These are phyloP conservation scores for Sus cebifrons DNA, from an alignment of 2,797 vertebrate species.

Conservation along the genomic window DNA sequence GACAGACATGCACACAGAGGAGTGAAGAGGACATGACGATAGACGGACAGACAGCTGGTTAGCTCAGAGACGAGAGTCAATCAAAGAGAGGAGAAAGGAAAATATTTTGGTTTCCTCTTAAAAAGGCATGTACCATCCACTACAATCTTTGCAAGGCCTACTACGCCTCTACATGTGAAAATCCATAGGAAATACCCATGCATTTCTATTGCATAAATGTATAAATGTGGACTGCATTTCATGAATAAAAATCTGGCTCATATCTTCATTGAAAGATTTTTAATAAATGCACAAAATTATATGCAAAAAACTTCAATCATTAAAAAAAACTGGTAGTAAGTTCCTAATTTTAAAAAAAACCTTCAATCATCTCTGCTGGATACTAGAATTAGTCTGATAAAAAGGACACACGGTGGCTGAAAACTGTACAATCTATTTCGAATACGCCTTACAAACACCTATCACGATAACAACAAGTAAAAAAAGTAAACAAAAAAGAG, in stretches of 20 bases:
- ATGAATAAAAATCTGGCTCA: conserved; percentile 7
- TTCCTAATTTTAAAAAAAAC: no score
- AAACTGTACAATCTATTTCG: background rate
- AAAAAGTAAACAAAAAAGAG: background rate
- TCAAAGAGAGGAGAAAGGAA: background rate
- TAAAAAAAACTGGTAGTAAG: no score
- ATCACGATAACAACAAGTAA: background rate
- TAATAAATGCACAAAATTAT: conserved; percentile 57
- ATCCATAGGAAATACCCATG: background rate
- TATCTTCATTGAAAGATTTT: background rate
- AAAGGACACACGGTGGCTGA: background rate
- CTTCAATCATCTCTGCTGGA: background rate
- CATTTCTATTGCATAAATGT: background rate
- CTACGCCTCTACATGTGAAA: background rate
- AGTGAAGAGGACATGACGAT: background rate
- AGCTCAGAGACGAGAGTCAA: background rate
- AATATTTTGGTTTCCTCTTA: background rate
- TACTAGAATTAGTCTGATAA: background rate
- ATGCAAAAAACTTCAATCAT: background rate
- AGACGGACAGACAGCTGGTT: background rate
- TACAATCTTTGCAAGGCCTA: background rate
- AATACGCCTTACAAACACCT: background rate
- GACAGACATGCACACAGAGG: background rate
- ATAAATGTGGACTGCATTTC: background rate
- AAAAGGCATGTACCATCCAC: background rate